Evolutionary conservation across 2,888 invertebrate species (phyloP), one percentile per base, ranked within the genome.

Genomic region (Drosophila yooni): DNA sequence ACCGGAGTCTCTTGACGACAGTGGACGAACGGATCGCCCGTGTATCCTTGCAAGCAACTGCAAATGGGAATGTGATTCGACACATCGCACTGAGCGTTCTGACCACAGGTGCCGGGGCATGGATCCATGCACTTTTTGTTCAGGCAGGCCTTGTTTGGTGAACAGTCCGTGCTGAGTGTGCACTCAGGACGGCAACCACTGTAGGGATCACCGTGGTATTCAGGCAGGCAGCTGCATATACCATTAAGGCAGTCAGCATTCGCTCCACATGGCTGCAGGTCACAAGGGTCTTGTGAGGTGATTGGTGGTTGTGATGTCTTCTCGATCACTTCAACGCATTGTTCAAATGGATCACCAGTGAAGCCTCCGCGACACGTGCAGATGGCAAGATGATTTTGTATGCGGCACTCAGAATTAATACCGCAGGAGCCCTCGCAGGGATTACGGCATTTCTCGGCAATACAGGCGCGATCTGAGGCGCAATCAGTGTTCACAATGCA

Each of bases 181-280:
- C 98, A 98, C 94, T 98, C 97, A 18, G 97, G 97, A 90, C 97
- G 94, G 92, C 98, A 98, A 89, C 96, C 96, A 36, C 96, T 94
- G 88, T 97, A 97, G 3, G 97, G 97, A 94, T 97, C 97, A 54
- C 98, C 97, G 82, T 95, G 96, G 92, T 97, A 97, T 88, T 97
- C 97, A 61, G 95, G 94, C 74, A 97, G 93, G 93, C 97, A 98
- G 72, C 95, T 94, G 92, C 97, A 98, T 90, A 96, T 95, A 84
- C 95, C 94, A 93, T 97, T 96, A 93, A 95, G 96, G 93, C 98
- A 98, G 79, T 96, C 93, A 27, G 98, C 97, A 92, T 98, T 98
- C 51, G 96, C 94, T 57, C 98, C 98, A 92, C 98, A 98, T n/a
- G 97, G 97, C 61, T 96, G 96, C 72, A 96, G 96, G 90, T 96